phyloP scores from a whole-genome alignment of 2,888 invertebrate genomes.

The Galeopsomyia nigrocyanea region DNA sequence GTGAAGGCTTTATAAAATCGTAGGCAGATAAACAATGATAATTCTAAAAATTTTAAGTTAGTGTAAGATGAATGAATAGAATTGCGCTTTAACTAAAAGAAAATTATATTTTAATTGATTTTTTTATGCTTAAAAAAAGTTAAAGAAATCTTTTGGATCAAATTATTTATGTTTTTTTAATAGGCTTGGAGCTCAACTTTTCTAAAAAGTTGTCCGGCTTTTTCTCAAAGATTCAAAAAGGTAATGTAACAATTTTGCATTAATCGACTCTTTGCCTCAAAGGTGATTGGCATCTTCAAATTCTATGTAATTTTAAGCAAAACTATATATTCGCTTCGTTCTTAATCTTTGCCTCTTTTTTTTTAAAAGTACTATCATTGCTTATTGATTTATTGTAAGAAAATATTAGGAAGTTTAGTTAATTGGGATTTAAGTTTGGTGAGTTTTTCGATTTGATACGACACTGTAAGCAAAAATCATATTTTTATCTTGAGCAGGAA shows the following conservation, averaged over 20 bases:
- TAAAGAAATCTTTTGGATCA: not conserved
- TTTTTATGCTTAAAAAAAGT: constrained; percentile 14
- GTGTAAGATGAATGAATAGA: constrained; percentile 12
- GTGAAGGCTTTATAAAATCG: constrained; percentile 7
- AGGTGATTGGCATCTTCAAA: constrained; percentile 29
- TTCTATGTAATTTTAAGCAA: constrained; percentile 35
- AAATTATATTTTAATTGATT: not conserved
- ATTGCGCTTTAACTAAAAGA: constrained; percentile 22
- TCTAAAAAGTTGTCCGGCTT: too few relatives aligned
- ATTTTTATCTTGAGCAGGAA: constrained; percentile 33
- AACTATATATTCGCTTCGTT: constrained; percentile 41
- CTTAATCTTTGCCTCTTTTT: constrained; percentile 37
- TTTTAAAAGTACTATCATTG: constrained; percentile 29
- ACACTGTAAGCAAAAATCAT: constrained; percentile 39
- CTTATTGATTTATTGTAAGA: constrained; percentile 36
- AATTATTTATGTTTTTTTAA: too few relatives aligned
- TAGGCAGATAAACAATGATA: not conserved
- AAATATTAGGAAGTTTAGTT: constrained; percentile 33
- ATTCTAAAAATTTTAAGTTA: constrained; percentile 15
- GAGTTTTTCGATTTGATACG: constrained; percentile 33
- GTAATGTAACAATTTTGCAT: too few relatives aligned
- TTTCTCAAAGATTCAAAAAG: too few relatives aligned
- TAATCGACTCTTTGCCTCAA: not conserved
- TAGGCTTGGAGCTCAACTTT: too few relatives aligned
- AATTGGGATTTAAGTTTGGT: constrained; percentile 36